Evolutionary conservation across 2,797 vertebrate species (phyloP), one percentile per base, ranked within the genome.

Genomic region (Protonibea diacanthus): DNA sequence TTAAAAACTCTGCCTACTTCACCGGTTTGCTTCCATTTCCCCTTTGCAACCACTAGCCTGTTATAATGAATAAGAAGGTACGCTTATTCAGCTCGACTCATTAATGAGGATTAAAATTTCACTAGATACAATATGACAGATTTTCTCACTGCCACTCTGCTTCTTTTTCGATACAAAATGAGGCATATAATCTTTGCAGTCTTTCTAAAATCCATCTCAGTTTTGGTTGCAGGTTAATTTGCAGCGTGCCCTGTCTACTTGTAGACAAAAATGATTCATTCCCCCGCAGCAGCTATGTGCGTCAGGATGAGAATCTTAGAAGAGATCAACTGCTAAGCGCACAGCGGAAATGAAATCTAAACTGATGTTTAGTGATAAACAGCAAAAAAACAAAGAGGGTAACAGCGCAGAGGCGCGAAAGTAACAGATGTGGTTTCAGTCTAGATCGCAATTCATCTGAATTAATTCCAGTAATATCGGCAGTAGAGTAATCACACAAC

Each of bases 201-300:
- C 13, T 76, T 38, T 21, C 59, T 61, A 9, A 38, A 38, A 38
- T 38, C 33, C 18, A 55, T 83, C 53, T 76, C 44, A 23, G 13
- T 59, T 55, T 60, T 42, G 51, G 52, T 27, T 58, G 59, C 52
- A 74, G 73, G 71, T 81, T 84, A 68, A 83, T 82, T 80, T 68
- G 76, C 29, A 57, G 56, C n/a, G 45, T 77, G 21, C 44, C 11
- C 45, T 10, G 55, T 71, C 63, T 62, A 11, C 73, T 78, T 78
- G 85, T 82, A 88, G 81, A 83, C 72, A 90, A 74, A 76, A 66
- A 49, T 40, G 12, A 86, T 64, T 70, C 63, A 85, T 78, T 76
- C 48, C 53, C 56, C 3, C 17, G 68, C 78, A 65, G 76, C 38
- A 38, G 64, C 56, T 47, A 18, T 10, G 55, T 38, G 52, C 51